Evolutionary conservation across 2,797 vertebrate genomes (phyloP).

Genomic region (Manis crassicaudata): DNA sequence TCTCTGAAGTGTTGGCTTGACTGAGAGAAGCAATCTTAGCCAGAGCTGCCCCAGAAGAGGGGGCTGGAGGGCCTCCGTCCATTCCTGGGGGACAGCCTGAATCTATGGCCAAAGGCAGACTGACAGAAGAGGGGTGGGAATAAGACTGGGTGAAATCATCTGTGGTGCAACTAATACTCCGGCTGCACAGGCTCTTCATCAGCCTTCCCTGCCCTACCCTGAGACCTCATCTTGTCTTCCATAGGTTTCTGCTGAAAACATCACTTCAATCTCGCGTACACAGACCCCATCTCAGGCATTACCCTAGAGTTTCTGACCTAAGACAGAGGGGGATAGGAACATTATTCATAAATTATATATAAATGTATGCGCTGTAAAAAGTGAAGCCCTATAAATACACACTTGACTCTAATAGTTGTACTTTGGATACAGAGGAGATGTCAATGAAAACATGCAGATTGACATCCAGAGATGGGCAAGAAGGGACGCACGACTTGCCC

Average conservation of each 20-base stretch:
- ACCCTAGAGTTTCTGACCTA: background rate
- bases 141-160: background rate
- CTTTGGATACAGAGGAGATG: background rate
- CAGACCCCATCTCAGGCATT: background rate
- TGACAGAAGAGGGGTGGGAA: fast-evolving
- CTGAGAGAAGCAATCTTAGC: background rate
- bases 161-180: background rate
- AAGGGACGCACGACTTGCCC: background rate
- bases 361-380: background rate
- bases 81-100: background rate
- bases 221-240: no score
- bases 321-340: background rate
- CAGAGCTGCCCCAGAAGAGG: background rate
- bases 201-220: no score
- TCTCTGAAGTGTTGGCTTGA: background rate
- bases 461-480: background rate
- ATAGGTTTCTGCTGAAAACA: background rate
- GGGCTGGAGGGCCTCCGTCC: no score
- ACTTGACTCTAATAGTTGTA: background rate
- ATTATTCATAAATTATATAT: background rate
- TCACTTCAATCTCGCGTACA: background rate
- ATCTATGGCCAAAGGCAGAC: background rate
- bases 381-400: background rate
- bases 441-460: background rate
- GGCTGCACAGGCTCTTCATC: background rate